A percentile compares a stretch with the other conserved stretches of the same genome.
phyloP scores from a whole-genome alignment of 2,113 vertebrate genomes.

The Etheostoma spectabile region DNA sequence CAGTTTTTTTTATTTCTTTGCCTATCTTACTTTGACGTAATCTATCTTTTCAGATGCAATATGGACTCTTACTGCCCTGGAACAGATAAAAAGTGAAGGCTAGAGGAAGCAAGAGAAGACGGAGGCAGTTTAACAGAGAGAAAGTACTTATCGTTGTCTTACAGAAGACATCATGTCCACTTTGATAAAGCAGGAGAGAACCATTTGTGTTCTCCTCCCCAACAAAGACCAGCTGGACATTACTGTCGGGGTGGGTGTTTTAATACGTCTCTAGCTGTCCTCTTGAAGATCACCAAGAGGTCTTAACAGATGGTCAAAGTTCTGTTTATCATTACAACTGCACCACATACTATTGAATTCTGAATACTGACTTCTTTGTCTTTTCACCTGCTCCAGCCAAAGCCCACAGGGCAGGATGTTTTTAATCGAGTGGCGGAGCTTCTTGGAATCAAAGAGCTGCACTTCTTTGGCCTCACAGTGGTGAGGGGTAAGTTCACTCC shows the following conservation, averaged over 20 bases:
- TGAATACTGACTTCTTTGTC: slow-evolving; percentile 11
- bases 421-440: slow-evolving; percentile 86
- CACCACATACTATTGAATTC: slow-evolving; percentile 2
- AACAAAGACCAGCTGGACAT: slow-evolving; percentile 88
- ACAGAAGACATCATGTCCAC: slow-evolving; percentile 73
- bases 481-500: slow-evolving; percentile 86
- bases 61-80: slow-evolving; percentile 58
- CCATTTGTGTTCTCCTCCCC: slow-evolving; percentile 88
- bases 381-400: slow-evolving; percentile 79
- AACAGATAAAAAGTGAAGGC: slow-evolving; percentile 39
- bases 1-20: neutral
- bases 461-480: slow-evolving; percentile 92
- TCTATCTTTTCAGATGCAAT: slow-evolving; percentile 48
- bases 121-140: slow-evolving; percentile 9
- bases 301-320: neutral
- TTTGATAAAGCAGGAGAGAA: slow-evolving; percentile 83
- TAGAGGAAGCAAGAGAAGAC: slow-evolving; percentile 21
- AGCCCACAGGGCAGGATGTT: slow-evolving; percentile 90
- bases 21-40: slow-evolving; percentile 24
- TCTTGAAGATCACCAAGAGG: neutral
- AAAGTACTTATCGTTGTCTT: slow-evolving; percentile 17
- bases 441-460: slow-evolving; percentile 88
- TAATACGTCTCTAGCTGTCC: neutral
- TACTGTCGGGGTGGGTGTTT: slow-evolving; percentile 83
- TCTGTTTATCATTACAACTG: neutral